Evolutionary conservation across 2,113 vertebrate genomes (phyloP).

Genomic region (Speoplatyrhinus poulsoni): DNA sequence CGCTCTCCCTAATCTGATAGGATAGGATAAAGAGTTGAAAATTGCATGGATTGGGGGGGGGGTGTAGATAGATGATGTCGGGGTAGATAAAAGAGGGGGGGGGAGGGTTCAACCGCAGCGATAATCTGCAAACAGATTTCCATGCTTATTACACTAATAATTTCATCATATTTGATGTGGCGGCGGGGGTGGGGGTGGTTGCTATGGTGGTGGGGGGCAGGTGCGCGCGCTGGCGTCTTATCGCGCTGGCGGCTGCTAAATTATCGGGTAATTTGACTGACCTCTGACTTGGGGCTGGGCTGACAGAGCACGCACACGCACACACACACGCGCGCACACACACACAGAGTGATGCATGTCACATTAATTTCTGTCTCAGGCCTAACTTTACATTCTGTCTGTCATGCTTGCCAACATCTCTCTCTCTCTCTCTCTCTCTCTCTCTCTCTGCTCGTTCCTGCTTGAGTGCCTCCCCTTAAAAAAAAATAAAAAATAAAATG

Average conservation of each 20-base stretch:
- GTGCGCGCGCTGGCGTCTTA: conserved; percentile 76
- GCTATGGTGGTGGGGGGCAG: conserved; percentile 15
- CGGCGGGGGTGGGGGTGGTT: conserved; percentile 66
- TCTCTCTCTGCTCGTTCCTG: background rate
- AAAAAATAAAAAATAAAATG: conserved; percentile 58
- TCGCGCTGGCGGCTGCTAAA: conserved; percentile 86
- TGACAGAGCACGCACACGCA: conserved; percentile 58
- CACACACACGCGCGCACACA: conserved; percentile 19
- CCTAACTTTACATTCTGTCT: conserved; percentile 18
- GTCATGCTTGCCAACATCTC: conserved; percentile 65
- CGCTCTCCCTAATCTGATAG: conserved; percentile 38
- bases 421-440: conserved; percentile 10
- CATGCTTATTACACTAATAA: conserved; percentile 99
- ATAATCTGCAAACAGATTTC: conserved; percentile 98
- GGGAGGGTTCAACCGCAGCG: conserved; percentile 79
- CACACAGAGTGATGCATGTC: conserved; percentile 9
- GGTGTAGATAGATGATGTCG: conserved; percentile 68
- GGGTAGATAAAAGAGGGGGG: conserved; percentile 82
- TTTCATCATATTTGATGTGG: conserved; percentile 94
- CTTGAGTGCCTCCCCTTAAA: conserved; percentile 12
- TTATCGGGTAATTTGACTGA: conserved; percentile 96
- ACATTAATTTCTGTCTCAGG: conserved; percentile 7
- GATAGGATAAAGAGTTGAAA: conserved; percentile 85
- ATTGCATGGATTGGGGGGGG: conserved; percentile 67
- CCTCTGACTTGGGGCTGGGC: conserved; percentile 90